Percentiles rank a stretch among this genome's conserved stretches.
Conservation (phyloP, 2,797 vertebrate species). For the Sparidentex hasta region DNA sequence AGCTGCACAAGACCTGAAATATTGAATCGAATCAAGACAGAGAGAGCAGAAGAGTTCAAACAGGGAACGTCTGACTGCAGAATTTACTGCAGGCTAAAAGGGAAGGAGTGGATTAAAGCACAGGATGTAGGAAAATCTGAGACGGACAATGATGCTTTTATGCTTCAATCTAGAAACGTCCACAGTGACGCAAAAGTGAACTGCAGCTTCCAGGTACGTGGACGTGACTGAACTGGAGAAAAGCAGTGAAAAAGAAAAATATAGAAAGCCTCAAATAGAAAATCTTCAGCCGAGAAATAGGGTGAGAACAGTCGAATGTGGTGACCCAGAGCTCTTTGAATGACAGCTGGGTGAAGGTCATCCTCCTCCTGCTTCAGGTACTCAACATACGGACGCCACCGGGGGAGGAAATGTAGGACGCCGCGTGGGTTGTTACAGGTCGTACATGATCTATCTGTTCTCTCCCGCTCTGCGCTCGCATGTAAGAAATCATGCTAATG, state of each 20-base stretch:
- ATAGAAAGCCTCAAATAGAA: too few relatives aligned
- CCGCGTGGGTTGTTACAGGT: background rate
- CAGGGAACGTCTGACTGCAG: background rate
- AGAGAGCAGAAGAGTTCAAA: conserved; percentile 16
- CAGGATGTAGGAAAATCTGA: background rate
- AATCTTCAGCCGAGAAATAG: too few relatives aligned
- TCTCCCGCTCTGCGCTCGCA: conserved; percentile 14
- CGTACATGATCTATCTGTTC: conserved; percentile 8
- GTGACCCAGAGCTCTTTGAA: background rate
- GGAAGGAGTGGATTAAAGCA: background rate
- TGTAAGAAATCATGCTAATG: conserved; percentile 2
- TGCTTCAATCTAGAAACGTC: background rate
- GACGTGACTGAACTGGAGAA: background rate
- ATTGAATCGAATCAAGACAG: conserved; percentile 28
- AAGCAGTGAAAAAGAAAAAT: background rate
- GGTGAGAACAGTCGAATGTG: too few relatives aligned
- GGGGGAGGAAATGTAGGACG: conserved; percentile 29
- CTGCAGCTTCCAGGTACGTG: background rate
- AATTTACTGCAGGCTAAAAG: background rate
- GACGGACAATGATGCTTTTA: background rate
- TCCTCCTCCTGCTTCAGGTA: conserved; percentile 26
- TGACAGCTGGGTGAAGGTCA: background rate
- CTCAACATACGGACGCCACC: conserved; percentile 15
- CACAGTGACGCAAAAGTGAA: background rate
- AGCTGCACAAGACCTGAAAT: conserved; percentile 15